Evolutionary conservation across 92 coral and sea anemone genomes (phyloP).

Genomic region (Porites evermanni): DNA sequence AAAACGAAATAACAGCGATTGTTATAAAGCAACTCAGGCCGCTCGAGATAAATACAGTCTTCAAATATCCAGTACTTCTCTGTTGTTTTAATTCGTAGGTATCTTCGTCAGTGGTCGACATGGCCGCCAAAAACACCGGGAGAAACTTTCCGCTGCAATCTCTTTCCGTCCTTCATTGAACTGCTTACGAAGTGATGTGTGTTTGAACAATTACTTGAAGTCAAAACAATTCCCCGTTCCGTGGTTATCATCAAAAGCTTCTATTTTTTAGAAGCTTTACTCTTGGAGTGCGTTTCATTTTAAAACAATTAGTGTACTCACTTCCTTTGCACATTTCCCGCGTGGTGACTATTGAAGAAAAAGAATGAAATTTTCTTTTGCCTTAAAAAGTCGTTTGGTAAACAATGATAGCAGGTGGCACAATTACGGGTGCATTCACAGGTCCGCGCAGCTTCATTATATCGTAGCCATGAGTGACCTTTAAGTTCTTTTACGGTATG

Average conservation of each 20-base stretch:
- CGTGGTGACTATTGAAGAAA: neutral
- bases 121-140: neutral
- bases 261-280: neutral
- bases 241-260: neutral
- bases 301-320: too few relatives aligned
- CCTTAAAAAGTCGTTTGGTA: conserved; percentile 15
- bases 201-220: neutral
- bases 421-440: conserved; percentile 8
- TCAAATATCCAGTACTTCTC: conserved; percentile 43
- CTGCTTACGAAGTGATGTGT: neutral
- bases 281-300: neutral
- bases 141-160: too few relatives aligned
- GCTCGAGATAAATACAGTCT: conserved; percentile 71
- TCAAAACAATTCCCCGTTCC: neutral
- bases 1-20: conserved; percentile 75
- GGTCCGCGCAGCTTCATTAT: too few relatives aligned
- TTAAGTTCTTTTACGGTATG: neutral
- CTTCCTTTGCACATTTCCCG: neutral
- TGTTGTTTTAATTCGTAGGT: conserved; percentile 25
- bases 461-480: neutral
- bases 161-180: neutral
- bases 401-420: conserved; percentile 24
- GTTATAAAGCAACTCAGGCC: conserved; percentile 77
- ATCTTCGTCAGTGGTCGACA: conserved; percentile 9
- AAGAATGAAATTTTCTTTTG: neutral